A percentile compares a stretch with the other conserved stretches of the same genome.
Evolutionary conservation across 2,113 vertebrate genomes (phyloP).

Genomic region (Leptobrachium ailaonicum): DNA sequence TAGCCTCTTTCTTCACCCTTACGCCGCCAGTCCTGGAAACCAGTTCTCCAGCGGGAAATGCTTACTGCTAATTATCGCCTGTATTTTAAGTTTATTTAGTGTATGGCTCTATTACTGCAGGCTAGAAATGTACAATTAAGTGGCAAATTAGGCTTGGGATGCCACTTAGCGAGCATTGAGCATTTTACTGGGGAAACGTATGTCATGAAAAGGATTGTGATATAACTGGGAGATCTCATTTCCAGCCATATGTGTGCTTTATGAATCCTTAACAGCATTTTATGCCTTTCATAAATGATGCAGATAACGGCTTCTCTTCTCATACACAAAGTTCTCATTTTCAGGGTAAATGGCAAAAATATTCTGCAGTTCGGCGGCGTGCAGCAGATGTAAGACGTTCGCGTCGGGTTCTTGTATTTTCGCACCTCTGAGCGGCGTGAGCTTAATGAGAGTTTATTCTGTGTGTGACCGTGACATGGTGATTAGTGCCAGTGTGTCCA

Average conservation of each 20-base stretch:
- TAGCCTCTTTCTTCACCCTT: too few species aligned
- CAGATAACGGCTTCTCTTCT: not conserved
- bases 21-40: too few species aligned
- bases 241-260: not conserved
- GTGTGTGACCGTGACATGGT: too few species aligned
- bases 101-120: slow-evolving; percentile 1
- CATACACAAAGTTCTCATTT: not conserved
- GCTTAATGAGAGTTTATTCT: too few species aligned
- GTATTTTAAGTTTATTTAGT: slow-evolving; percentile 6
- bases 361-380: too few species aligned
- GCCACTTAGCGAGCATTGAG: not conserved
- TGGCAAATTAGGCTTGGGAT: not conserved
- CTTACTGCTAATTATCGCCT: not conserved
- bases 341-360: not conserved
- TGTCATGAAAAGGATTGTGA: not conserved
- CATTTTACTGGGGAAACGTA: not conserved
- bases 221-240: not conserved
- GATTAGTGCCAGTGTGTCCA: too few species aligned
- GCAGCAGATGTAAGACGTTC: too few species aligned
- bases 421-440: too few species aligned
- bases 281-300: not conserved
- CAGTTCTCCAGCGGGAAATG: not conserved
- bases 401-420: too few species aligned
- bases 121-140: slow-evolving; percentile 4
- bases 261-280: not conserved